Evolutionary conservation across 2,888 invertebrate species (phyloP), one percentile per base, ranked within the genome.

Genomic region (Tetranychus truncatus): DNA sequence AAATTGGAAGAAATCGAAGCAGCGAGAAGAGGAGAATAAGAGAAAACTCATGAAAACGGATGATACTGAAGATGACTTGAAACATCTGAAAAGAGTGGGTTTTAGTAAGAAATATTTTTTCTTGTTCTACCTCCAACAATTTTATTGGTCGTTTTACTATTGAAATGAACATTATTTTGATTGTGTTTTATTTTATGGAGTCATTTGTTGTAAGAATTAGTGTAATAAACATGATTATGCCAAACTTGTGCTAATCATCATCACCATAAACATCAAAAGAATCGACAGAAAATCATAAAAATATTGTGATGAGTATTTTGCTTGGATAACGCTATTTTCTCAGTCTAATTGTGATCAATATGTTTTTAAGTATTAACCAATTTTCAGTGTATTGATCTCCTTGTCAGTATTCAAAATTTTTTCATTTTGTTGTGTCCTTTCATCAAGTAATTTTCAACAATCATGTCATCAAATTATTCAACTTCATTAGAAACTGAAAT

Each of bases 401-500:
- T 34, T 34, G 3, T 34, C 34, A 34, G 34, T 46, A 46, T 46
- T 46, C 15, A 11, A 15, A 46, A n/a, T n/a, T n/a, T n/a, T n/a
- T 11, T 46, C 46, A 46, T 1, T 46, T 55, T 55, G 9, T 9
- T 55, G 55, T 55, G 55, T 55, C 15, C 15, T 15, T 15, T 55
- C 6, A 15, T 55, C 15, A 67, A 65, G 18, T 18, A 18, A 3
- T 65, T 20, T 7, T 66, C 20, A 66, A 66, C 20, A 6, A 66
- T 18, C 11, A 69, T 69, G 69, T 21, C 69, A 24, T 69, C 69
- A 20, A 69, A 11, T 24, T 69, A 69, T 24, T 69, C 69, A 20
- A 69, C 34, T 1, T 24, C 69, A 20, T 24, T 69, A 69, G 69
- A 72, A 24, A 20, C 20, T 24, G 46, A 72, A 11, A 20, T 72